Conservation (phyloP, 2,888 invertebrate species). For the Scaptomyza tumidula region DNA sequence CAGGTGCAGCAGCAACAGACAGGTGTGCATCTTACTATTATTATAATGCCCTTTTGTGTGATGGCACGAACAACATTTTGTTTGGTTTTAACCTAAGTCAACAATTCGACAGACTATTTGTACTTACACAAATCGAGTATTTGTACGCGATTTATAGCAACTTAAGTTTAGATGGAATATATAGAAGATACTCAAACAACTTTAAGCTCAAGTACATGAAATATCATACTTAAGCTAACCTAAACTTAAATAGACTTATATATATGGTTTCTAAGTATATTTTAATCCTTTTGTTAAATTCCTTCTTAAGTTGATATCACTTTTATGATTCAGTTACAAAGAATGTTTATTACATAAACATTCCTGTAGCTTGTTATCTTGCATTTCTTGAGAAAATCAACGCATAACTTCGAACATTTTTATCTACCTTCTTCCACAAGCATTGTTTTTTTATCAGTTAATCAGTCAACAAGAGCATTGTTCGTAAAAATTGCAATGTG, state of each 20-base stretch:
- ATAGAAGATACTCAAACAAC: too few species aligned
- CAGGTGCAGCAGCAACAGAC: constrained; percentile 22
- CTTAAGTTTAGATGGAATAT: too few species aligned
- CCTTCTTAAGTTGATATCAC: neutral
- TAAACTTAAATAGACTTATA: too few species aligned
- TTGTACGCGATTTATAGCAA: neutral
- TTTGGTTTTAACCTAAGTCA: constrained; percentile 7
- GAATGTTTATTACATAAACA: neutral
- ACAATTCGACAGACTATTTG: constrained; percentile 19
- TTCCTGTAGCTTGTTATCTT: neutral
- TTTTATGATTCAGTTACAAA: neutral
- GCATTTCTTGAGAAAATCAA: constrained; percentile 1
- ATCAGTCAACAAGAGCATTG: constrained; percentile 2
- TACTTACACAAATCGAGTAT: neutral
- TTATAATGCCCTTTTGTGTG: neutral
- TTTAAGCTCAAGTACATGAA: too few species aligned
- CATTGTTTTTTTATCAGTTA: neutral
- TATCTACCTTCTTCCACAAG: neutral
- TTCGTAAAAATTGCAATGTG: neutral
- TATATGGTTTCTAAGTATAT: too few species aligned
- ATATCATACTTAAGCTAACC: too few species aligned
- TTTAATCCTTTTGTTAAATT: too few species aligned
- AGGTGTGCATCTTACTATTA: constrained; percentile 30
- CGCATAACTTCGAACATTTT: neutral
- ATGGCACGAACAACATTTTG: constrained; percentile 22